A percentile compares a stretch with the other conserved stretches of the same genome.
phyloP scores from a whole-genome alignment of 2,113 vertebrate genomes.

The Regulus satrapa region DNA sequence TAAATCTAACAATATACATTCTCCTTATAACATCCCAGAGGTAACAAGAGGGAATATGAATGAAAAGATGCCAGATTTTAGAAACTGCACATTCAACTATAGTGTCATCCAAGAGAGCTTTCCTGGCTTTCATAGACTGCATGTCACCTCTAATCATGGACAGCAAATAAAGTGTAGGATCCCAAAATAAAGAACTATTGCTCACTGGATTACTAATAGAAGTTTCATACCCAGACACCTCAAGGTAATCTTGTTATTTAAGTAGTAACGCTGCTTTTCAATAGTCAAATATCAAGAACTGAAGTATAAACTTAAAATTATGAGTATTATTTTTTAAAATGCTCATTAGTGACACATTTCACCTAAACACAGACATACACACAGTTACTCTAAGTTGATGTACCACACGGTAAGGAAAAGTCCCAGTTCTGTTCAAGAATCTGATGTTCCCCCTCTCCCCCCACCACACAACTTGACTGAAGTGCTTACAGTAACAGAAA shows the following conservation, averaged over 20 bases:
- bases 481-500: constrained; percentile 48
- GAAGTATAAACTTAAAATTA: constrained; percentile 3
- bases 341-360: constrained; percentile 45
- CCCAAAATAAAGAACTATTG: background rate
- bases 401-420: constrained; percentile 29
- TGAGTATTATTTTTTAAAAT: background rate
- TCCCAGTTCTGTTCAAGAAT: background rate
- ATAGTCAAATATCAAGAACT: background rate
- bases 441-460: background rate
- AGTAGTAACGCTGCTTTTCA: background rate
- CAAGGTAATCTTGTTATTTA: constrained; percentile 5
- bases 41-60: background rate
- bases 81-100: background rate
- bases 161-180: background rate
- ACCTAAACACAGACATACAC: constrained; percentile 31
- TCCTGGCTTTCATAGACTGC: background rate
- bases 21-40: background rate
- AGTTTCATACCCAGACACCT: background rate
- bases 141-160: background rate
- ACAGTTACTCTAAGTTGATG: constrained; percentile 15
- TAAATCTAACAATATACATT: background rate
- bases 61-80: background rate
- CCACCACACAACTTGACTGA: background rate
- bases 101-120: background rate
- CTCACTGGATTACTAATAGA: background rate